Evolutionary conservation across 2,888 invertebrate genomes (phyloP), one percentile per base, ranked within the genome.

Genomic region (Eucriotettix oculatus): DNA sequence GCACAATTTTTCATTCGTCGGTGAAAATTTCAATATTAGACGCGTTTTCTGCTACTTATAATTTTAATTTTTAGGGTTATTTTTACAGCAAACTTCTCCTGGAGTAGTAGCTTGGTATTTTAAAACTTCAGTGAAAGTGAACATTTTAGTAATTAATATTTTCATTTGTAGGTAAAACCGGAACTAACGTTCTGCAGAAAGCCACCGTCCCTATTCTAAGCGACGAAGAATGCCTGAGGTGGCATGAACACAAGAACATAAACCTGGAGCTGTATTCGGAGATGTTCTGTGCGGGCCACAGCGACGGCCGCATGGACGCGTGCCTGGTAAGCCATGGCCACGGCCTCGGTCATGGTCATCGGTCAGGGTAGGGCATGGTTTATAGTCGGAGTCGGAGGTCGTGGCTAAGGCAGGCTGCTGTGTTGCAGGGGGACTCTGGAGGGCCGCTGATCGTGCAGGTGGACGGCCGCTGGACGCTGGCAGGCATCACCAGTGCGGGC

Each of bases 231-330:
- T 90, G 90, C 68, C 80, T 87, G 63, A 77, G 79, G 43, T 90
- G 90, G 90, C 90, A 90, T 68, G 79, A 83, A 66, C 86, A 81
- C 67, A 89, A 89, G 68, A 85, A 86, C 71, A 90, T 90, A 56
- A 80, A 81, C 7, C 84, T 90, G 0, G 86, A 90, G 66, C 71
- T 90, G 68, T 78, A 83, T 75, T 68, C 83, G 71, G 85, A 85
- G 74, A 90, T 90, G 90, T 82, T 90, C 66, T 90, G 90, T 72
- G 90, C 90, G 0, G 75, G 75, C n/a, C 88, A 89, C 68, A 82
- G 86, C 0, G 85, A 87, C 66, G 90, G 90, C 0, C 83, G 86
- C 66, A 87, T 86, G 68, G 90, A 90, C 66, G 90, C 90, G 9
- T 90, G 90, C 66, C 75, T 90, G 68, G 89, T 74, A 69, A 66